Base-by-base conservation (phyloP, 1,140 invertebrate species). In the Drosophila rufa region DNA sequence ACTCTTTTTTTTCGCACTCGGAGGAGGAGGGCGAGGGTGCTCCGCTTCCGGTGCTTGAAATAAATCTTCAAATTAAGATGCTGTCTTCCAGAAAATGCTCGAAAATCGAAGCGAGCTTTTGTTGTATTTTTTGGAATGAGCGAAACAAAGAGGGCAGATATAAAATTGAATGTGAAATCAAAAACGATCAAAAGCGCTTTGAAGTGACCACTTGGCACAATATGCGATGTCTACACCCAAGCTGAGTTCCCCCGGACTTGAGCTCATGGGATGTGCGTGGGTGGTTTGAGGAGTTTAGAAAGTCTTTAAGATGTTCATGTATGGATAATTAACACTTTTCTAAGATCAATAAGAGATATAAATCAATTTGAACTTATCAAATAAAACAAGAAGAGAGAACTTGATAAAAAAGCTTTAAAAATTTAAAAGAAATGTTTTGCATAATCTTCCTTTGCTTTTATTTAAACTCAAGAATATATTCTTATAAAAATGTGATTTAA, bases 51-150 rank as follows among this genome's bases (percentile, higher is more conserved):
- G 86, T 90, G 71, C 86, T 85, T 84, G 82, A 85, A 82, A 85
- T 82, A 91, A 90, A 91, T 90, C 85, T 85, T 90, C 79, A 76
- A 90, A 82, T 90, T 90, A 90, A 90, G 71, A 68, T 79, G 81
- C 76, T 77, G 79, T 82, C 68, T 81, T 60, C 65, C 79, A 79
- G 85, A 83, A 87, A 85, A 80, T 78, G 79, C 64, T 82, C 85
- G 56, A 85, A 90, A 90, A 90, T 90, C 85, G 86, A 90, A 90
- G 81, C 75, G 80, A 82, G 75, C 79, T 89, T 47, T 79, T 71
- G 17, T 62, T 36, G 14, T 36, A 59, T 30, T 46, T 66, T 40
- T 51, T 75, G 64, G 80, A 90, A 74, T 40, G 78, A 91, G 80
- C 71, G 56, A 82, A 79, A 90, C 69, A 60, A 71, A 73, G 55